Evolutionary conservation across 2,888 invertebrate species (phyloP).

Genomic region (Andrena praecox): DNA sequence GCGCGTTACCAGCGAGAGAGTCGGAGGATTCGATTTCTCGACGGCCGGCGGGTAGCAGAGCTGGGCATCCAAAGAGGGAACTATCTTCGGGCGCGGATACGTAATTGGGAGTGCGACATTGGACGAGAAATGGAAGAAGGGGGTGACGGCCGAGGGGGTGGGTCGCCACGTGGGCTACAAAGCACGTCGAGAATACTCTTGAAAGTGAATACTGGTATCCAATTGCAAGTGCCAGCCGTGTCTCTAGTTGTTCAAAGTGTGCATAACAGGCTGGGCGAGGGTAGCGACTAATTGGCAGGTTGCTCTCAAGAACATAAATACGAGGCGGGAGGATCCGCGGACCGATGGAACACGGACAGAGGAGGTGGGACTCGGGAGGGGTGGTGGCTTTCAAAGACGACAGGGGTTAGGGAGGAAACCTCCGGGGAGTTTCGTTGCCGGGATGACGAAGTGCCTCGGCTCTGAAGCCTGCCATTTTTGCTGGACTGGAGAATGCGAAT

Average conservation of each 20-base stretch:
- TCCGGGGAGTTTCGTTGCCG: constrained; percentile 44
- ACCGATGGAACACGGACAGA: constrained; percentile 4
- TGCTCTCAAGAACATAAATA: constrained; percentile 70
- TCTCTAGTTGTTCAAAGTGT: constrained; percentile 79
- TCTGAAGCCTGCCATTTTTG: constrained; percentile 59
- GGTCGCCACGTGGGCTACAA: constrained; percentile 64
- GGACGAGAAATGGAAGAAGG: constrained; percentile 32
- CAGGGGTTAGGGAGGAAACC: constrained; percentile 29
- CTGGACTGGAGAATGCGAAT: constrained; percentile 36
- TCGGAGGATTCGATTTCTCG: constrained; percentile 40
- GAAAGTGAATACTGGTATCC: constrained; percentile 81
- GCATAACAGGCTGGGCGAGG: constrained; percentile 63
- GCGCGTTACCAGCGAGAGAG: not conserved
- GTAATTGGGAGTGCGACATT: constrained; percentile 46
- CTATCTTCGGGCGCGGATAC: constrained; percentile 53
- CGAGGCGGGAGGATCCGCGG: constrained; percentile 55
- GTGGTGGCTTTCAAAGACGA: constrained; percentile 44
- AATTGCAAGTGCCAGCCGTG: constrained; percentile 72
- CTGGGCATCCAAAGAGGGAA: constrained; percentile 44
- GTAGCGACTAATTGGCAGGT: constrained; percentile 73
- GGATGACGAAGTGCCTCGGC: constrained; percentile 47
- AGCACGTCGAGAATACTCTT: constrained; percentile 77
- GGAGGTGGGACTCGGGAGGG: not conserved
- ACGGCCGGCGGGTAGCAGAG: not conserved
- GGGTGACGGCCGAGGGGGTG: constrained; percentile 16